phyloP scores from a whole-genome alignment of 2,888 invertebrate genomes.

The Tinea pellionella region DNA sequence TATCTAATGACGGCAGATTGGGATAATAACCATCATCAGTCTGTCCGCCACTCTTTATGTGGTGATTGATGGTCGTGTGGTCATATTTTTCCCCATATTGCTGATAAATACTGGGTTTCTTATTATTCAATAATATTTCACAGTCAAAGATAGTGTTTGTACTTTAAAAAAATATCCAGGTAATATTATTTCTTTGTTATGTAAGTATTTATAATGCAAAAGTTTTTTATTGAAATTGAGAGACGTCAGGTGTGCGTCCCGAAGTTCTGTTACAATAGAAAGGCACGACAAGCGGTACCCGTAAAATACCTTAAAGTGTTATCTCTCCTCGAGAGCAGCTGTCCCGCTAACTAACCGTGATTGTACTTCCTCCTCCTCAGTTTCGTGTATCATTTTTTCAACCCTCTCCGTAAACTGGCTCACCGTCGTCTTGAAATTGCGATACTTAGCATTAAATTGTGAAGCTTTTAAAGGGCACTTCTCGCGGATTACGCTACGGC shows the following conservation, averaged over 20 bases:
- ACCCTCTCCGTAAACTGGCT: conserved; percentile 45
- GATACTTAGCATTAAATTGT: conserved; percentile 66
- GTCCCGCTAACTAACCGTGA: conserved; percentile 54
- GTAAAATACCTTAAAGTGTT: conserved; percentile 14
- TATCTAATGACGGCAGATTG: no score
- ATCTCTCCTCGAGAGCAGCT: conserved; percentile 41
- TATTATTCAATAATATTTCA: no score
- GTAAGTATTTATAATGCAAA: neutral
- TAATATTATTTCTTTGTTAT: neutral
- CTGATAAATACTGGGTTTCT: no score
- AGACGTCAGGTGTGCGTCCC: neutral
- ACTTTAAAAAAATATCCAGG: no score
- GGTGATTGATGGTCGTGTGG: no score
- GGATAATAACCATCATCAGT: no score
- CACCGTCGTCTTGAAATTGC: conserved; percentile 54
- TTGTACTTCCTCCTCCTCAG: conserved; percentile 29
- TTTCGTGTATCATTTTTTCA: conserved; percentile 53
- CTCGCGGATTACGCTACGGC: conserved; percentile 45
- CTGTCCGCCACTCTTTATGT: no score
- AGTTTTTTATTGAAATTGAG: neutral
- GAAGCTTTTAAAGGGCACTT: conserved; percentile 55
- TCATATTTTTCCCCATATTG: no score
- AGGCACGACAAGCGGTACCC: neutral
- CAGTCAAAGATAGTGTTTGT: no score
- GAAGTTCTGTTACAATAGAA: neutral